Base-by-base conservation (phyloP, 2,113 vertebrate species). In the Gymnogyps californianus region DNA sequence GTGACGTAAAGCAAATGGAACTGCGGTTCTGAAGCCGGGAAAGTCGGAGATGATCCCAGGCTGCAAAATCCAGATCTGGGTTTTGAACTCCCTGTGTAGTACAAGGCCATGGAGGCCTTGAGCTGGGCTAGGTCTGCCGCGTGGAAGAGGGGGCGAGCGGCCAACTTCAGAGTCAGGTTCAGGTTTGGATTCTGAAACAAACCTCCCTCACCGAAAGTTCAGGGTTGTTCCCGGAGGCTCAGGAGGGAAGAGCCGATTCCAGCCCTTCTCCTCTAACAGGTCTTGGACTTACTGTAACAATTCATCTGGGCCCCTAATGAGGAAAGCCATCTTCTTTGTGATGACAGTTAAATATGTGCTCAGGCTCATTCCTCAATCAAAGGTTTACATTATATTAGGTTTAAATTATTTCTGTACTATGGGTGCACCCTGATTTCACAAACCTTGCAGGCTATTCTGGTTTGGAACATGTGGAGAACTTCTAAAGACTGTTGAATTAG, bases 341-440 rank as follows among this genome's bases (percentile, higher is more conserved):
- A 89, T 93, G 93, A 89, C 89, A 96, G 89, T 80, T 91, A 89
- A 90, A 69, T 71, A 74, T 81, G 51, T 87, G 87, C 75, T 87
- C 40, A 67, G 47, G 83, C 65, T 89, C 49, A 31, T 87, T 93
- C 52, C 49, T 95, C 72, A 88, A 57, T 91, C 77, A 87, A 79
- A 90, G 51, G 28, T 91, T 89, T 93, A 75, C n/a, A 58, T 77
- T 76, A 14, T 54, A 66, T 79, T 86, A 81, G 24, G 31, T 83
- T 96, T 77, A 44, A 83, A 58, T 92, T 72, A n/a, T 69, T 83
- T 82, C 80, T 79, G 34, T 64, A 26, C 57, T 7, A 2, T 64
- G 46, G 28, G 32, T 81, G 42, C 38, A 74, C 49, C 55, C 83
- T 86, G 36, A 32, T 76, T 92, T 93, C 76, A 78, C 83, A 93